phyloP scores from a whole-genome alignment of 2,888 invertebrate genomes.

The Steinernema carpocapsae region DNA sequence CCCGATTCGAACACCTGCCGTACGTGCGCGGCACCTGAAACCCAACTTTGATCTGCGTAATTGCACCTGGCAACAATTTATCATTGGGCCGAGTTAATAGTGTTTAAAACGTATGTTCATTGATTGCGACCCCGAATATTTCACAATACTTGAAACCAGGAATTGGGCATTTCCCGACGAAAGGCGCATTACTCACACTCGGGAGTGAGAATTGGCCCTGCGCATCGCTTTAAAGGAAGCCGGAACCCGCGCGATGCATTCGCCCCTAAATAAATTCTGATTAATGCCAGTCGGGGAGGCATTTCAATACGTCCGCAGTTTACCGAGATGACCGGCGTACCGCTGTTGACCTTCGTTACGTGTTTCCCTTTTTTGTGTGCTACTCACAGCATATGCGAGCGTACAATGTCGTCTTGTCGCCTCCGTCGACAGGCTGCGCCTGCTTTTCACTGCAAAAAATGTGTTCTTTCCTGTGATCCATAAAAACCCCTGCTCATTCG shows the following conservation, averaged over 20 bases:
- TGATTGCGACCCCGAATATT: neutral
- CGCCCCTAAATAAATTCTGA: neutral
- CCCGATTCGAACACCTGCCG: slow-evolving; percentile 1
- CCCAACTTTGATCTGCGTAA: slow-evolving; percentile 10
- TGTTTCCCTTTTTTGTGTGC: slow-evolving; percentile 11
- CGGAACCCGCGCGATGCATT: neutral
- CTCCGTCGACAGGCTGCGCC: neutral
- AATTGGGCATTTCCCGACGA: too few species aligned
- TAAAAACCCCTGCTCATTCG: slow-evolving; percentile 7
- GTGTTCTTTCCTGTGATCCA: neutral
- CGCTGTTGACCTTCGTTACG: slow-evolving; percentile 26
- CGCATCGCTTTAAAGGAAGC: neutral
- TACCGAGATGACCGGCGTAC: neutral
- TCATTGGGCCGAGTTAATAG: too few species aligned
- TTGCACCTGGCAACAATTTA: slow-evolving; percentile 1
- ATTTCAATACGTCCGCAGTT: neutral
- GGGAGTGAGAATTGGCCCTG: neutral
- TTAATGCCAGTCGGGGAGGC: slow-evolving; percentile 16
- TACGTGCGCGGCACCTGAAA: neutral
- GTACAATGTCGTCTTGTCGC: neutral
- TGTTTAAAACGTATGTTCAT: neutral
- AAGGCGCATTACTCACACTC: neutral
- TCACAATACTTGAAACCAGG: too few species aligned
- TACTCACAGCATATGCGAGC: slow-evolving; percentile 22
- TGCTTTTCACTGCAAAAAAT: slow-evolving; percentile 5